These are phyloP conservation scores for Phortica magna DNA, from an alignment of 2,888 invertebrate genomes.

Conservation along the genomic window DNA sequence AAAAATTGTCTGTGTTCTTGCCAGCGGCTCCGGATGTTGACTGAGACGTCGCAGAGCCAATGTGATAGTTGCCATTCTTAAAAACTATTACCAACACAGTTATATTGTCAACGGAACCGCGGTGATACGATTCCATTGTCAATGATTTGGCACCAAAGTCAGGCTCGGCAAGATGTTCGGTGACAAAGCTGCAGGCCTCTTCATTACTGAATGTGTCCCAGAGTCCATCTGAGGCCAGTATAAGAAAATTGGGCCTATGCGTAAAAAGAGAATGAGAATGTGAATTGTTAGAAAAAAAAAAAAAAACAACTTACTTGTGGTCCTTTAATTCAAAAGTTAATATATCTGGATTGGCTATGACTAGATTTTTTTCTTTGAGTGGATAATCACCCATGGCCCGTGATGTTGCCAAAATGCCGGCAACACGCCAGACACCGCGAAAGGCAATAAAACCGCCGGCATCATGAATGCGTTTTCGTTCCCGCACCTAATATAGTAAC, in stretches of 20 bases:
- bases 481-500: constrained; percentile 84
- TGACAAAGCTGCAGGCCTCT: constrained; percentile 93
- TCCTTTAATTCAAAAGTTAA: constrained; percentile 92
- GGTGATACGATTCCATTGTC: constrained; percentile 92
- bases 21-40: neutral
- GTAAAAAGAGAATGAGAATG: neutral
- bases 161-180: constrained; percentile 90
- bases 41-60: constrained; percentile 50
- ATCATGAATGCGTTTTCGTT: constrained; percentile 93
- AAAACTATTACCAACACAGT: constrained; percentile 95
- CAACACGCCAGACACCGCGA: constrained; percentile 97
- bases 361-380: constrained; percentile 93
- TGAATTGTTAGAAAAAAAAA: constrained; percentile 5
- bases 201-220: constrained; percentile 98
- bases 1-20: neutral
- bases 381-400: constrained; percentile 97
- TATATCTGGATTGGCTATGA: constrained; percentile 97
- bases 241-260: constrained; percentile 87
- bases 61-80: constrained; percentile 79
- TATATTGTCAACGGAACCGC: constrained; percentile 96
- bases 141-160: constrained; percentile 95
- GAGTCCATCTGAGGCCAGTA: constrained; percentile 96
- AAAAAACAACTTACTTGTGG: constrained; percentile 80
- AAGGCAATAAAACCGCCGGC: constrained; percentile 97
- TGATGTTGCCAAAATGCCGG: constrained; percentile 95